A percentile compares a stretch with the other conserved stretches of the same genome.
These are phyloP conservation scores for Cottus gobio DNA, from an alignment of 2,113 vertebrate genomes.

Conservation along the genomic window DNA sequence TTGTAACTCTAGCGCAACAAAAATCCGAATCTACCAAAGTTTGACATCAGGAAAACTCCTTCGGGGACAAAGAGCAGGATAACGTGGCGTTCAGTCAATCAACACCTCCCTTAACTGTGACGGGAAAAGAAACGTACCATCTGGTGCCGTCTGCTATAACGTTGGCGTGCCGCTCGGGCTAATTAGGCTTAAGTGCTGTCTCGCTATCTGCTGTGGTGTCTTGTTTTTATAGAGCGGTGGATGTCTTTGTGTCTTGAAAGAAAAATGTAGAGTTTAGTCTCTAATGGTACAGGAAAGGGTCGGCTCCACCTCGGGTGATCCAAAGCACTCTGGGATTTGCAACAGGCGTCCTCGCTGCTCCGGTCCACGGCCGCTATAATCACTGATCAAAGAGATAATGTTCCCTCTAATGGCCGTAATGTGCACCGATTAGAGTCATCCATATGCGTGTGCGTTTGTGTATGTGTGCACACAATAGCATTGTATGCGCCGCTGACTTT, in stretches of 20 bases:
- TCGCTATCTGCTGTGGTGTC: conserved; percentile 16
- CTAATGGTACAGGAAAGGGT: conserved; percentile 29
- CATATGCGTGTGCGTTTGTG: not conserved
- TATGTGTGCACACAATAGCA: not conserved
- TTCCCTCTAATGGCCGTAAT: conserved; percentile 60
- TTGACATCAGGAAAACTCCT: not conserved
- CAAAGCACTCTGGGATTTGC: conserved; percentile 31
- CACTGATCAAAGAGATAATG: conserved; percentile 48
- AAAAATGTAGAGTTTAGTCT: conserved; percentile 22
- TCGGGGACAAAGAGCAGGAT: conserved; percentile 1
- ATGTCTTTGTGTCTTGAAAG: conserved; percentile 18
- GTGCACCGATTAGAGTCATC: conserved; percentile 53
- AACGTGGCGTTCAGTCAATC: conserved; percentile 44
- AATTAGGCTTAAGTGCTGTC: conserved; percentile 53
- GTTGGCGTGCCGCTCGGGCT: conserved; percentile 20
- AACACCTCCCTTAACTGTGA: conserved; percentile 50
- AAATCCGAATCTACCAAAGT: not conserved
- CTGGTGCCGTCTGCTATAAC: conserved; percentile 52
- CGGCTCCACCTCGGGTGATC: conserved; percentile 23
- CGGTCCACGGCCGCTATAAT: conserved; percentile 39
- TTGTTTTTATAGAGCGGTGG: conserved; percentile 10
- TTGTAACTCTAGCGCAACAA: not conserved
- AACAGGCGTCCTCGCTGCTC: conserved; percentile 6
- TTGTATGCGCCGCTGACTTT: not conserved
- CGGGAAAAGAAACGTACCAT: conserved; percentile 53